Percentiles rank a stretch among this genome's conserved stretches.
These are phyloP conservation scores for Oceanodroma leucorhoa DNA, from an alignment of 2,797 vertebrate species.

Conservation along the genomic window DNA sequence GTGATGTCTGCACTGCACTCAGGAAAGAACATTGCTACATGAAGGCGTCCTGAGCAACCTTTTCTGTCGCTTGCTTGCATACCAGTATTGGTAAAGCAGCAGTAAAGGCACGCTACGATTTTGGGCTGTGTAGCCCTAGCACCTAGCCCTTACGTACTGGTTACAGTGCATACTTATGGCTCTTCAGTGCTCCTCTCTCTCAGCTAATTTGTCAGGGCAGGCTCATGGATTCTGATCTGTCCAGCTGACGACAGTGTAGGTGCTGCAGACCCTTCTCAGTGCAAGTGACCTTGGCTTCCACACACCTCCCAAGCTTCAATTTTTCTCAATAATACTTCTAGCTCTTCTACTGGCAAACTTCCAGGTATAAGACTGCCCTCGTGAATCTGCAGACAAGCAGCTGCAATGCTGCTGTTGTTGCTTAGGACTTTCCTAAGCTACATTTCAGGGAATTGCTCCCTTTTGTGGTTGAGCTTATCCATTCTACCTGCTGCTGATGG, in stretches of 20 bases:
- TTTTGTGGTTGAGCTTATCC: neutral
- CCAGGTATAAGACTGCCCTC: neutral
- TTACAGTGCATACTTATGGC: neutral
- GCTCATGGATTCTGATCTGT: neutral
- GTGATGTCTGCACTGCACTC: neutral
- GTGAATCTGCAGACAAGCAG: neutral
- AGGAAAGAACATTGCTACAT: neutral
- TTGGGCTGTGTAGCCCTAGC: neutral
- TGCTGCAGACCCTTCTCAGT: neutral
- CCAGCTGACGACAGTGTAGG: neutral
- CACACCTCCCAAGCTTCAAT: neutral
- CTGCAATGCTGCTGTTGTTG: neutral
- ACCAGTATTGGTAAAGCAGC: neutral
- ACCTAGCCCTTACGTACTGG: neutral
- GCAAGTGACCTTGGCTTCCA: neutral
- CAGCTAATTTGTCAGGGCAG: neutral
- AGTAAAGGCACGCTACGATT: rapidly evolving
- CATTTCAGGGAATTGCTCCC: neutral
- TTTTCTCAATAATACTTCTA: neutral
- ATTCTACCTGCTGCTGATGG: neutral
- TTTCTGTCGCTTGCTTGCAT: neutral
- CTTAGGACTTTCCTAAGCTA: neutral
- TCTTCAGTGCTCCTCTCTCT: neutral
- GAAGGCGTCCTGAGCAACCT: neutral
- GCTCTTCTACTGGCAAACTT: neutral